Conservation (phyloP, 1,140 invertebrate genomes). For the Halesus radiatus region DNA sequence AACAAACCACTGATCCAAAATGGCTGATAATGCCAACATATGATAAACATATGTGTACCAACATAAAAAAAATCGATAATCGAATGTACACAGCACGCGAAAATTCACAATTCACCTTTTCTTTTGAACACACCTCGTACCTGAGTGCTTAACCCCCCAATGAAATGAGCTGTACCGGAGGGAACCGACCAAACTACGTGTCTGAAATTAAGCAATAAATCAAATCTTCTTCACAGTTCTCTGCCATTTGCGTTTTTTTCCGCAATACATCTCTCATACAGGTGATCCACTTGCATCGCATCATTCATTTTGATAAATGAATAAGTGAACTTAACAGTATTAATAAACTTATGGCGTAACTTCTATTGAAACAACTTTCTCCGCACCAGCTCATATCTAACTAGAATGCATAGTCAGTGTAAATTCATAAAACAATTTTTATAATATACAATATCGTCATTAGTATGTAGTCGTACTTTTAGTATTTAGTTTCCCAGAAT, state of each 20-base stretch:
- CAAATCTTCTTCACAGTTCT: slow-evolving; percentile 33
- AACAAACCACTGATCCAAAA: no score
- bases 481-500: no score
- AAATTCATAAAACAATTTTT: no score
- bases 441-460: no score
- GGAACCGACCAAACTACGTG: slow-evolving; percentile 6
- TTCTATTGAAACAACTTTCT: slow-evolving; percentile 55
- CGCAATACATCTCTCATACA: slow-evolving; percentile 30
- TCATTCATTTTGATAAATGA: slow-evolving; percentile 18
- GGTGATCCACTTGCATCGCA: slow-evolving; percentile 49
- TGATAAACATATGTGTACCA: no score
- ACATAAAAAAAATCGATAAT: no score
- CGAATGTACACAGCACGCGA: no score
- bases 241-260: slow-evolving; percentile 29
- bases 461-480: no score
- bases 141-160: neutral
- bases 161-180: slow-evolving; percentile 2
- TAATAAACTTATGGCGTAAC: slow-evolving; percentile 52
- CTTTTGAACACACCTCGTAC: no score
- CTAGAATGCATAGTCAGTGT: no score
- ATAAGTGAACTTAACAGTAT: slow-evolving; percentile 21
- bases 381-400: slow-evolving; percentile 2
- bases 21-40: no score
- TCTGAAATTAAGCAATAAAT: slow-evolving; percentile 22
- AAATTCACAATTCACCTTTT: no score